Evolutionary conservation across 2,113 vertebrate genomes (phyloP).

Genomic region (Atlantisia rogersi): DNA sequence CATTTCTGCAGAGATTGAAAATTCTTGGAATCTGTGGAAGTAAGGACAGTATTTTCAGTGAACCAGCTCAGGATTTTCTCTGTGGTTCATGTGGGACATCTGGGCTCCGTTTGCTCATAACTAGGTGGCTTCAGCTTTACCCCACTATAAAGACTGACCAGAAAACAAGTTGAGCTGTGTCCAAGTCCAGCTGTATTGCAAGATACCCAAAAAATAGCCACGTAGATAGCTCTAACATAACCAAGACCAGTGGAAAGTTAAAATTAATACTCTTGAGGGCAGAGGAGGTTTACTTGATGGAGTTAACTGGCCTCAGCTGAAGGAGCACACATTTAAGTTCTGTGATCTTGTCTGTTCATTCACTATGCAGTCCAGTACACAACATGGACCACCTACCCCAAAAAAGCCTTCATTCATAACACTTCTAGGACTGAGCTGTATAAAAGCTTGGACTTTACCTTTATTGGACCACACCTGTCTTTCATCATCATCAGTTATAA

Average conservation of each 20-base stretch:
- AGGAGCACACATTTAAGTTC: background rate
- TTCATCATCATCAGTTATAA: background rate
- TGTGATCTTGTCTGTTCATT: background rate
- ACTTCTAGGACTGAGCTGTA: background rate
- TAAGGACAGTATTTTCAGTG: background rate
- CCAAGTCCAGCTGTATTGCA: background rate
- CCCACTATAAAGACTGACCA: background rate
- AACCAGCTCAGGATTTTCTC: background rate
- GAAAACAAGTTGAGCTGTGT: background rate
- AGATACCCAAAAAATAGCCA: background rate
- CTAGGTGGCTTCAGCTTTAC: background rate
- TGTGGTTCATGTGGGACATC: background rate
- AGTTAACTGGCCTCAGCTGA: background rate
- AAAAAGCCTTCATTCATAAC: background rate
- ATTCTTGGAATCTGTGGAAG: background rate
- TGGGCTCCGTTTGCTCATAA: background rate
- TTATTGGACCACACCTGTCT: background rate
- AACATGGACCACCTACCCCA: background rate
- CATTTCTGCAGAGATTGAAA: background rate
- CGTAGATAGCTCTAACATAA: background rate
- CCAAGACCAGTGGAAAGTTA: background rate
- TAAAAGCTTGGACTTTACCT: background rate
- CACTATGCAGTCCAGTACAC: background rate
- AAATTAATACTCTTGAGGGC: background rate
- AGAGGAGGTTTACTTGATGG: background rate